Evolutionary conservation across 2,113 vertebrate species (phyloP).

Genomic region (Takifugu flavidus): DNA sequence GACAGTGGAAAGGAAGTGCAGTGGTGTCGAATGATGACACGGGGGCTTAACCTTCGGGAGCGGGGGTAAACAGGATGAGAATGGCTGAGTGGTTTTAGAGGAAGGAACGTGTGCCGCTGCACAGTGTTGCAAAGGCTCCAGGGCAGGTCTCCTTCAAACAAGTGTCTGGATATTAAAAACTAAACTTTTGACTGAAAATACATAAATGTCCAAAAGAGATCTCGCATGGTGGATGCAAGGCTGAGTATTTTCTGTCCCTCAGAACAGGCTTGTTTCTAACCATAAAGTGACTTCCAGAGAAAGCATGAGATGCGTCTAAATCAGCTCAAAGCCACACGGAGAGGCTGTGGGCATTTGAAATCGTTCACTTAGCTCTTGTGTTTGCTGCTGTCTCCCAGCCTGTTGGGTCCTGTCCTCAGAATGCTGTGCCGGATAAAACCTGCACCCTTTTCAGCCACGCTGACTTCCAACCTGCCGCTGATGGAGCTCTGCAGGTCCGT

Average conservation of each 20-base stretch:
- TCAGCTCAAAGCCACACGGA: background rate
- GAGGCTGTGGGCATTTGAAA: background rate
- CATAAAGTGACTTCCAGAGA: background rate
- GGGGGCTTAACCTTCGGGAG: constrained; percentile 52
- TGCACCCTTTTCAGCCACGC: constrained; percentile 29
- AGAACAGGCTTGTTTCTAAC: background rate
- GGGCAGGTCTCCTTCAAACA: no score
- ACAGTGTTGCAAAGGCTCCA: background rate
- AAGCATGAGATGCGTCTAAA: background rate
- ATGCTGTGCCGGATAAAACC: constrained; percentile 41
- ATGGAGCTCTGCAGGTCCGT: constrained; percentile 35
- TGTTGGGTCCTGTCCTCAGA: constrained; percentile 62
- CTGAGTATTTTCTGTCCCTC: background rate
- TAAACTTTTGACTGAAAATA: no score
- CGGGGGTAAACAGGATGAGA: constrained; percentile 60
- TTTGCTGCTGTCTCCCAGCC: constrained; percentile 25
- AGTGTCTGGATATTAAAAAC: no score
- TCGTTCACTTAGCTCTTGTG: background rate
- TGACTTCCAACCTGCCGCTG: constrained; percentile 34
- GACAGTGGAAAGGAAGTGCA: constrained; percentile 56
- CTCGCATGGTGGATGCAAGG: background rate
- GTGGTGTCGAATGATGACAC: constrained; percentile 57
- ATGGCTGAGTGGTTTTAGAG: constrained; percentile 48
- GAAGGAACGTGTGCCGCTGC: constrained; percentile 5
- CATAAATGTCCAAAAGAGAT: background rate